These are phyloP conservation scores for Apodemus agrarius DNA, from an alignment of 2,797 vertebrate species.

Conservation along the genomic window DNA sequence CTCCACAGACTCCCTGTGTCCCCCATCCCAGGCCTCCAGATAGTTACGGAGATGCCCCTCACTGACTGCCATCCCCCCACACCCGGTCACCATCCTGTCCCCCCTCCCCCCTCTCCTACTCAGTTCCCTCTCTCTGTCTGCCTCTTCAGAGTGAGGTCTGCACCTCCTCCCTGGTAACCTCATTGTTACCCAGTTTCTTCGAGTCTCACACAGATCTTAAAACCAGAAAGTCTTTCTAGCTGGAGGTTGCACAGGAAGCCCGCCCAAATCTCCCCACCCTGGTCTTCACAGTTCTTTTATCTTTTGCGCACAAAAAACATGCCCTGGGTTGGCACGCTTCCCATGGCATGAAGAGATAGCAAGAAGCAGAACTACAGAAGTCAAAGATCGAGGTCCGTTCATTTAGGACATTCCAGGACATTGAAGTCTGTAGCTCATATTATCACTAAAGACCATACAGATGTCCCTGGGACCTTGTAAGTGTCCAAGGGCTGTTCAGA, in stretches of 20 bases:
- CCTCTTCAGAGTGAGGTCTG: no score
- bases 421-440: background rate
- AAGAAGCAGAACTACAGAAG: background rate
- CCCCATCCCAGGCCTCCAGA: no score
- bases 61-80: no score
- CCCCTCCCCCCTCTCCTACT: no score
- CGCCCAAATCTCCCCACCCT: background rate
- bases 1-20: no score
- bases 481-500: background rate
- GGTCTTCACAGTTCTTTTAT: background rate
- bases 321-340: background rate
- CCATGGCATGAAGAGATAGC: background rate
- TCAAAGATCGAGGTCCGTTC: background rate
- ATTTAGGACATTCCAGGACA: background rate
- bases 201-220: no score
- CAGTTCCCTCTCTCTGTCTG: no score
- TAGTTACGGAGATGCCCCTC: no score
- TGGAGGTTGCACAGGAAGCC: background rate
- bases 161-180: no score
- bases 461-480: background rate
- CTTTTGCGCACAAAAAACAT: background rate
- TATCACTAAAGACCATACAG: background rate
- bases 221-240: background rate
- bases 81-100: no score
- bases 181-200: no score